Conservation (phyloP, 1,140 invertebrate genomes). For the Hydropsyche tenuis region DNA sequence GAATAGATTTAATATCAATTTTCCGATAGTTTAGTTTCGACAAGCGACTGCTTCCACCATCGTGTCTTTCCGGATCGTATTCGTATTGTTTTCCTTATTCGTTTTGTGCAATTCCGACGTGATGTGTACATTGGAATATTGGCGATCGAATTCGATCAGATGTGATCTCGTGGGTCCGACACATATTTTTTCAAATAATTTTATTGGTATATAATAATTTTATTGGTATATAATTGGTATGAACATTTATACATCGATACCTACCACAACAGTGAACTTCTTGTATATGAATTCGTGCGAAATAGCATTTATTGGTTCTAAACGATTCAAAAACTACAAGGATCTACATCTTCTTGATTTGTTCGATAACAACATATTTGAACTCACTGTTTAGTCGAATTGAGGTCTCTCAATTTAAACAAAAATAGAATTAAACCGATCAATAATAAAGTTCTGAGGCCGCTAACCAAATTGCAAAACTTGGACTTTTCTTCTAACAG, state of each 20-base stretch:
- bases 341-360: neutral
- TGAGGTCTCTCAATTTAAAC: neutral
- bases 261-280: neutral
- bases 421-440: neutral
- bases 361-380: neutral
- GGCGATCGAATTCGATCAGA: neutral
- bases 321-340: neutral
- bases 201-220: no score
- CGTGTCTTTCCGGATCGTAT: no score
- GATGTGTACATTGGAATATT: neutral
- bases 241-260: neutral
- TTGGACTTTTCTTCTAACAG: neutral
- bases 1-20: no score
- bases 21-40: no score
- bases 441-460: neutral
- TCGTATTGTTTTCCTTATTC: no score
- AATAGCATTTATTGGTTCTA: neutral
- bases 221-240: no score
- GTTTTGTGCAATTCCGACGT: no score
- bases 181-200: neutral
- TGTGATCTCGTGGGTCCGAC: neutral
- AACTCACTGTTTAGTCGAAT: neutral
- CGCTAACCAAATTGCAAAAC: neutral
- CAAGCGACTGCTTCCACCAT: no score
- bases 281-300: neutral